Conservation (phyloP, 2,888 invertebrate species). For the Scaptomyza cyrtandrae region DNA sequence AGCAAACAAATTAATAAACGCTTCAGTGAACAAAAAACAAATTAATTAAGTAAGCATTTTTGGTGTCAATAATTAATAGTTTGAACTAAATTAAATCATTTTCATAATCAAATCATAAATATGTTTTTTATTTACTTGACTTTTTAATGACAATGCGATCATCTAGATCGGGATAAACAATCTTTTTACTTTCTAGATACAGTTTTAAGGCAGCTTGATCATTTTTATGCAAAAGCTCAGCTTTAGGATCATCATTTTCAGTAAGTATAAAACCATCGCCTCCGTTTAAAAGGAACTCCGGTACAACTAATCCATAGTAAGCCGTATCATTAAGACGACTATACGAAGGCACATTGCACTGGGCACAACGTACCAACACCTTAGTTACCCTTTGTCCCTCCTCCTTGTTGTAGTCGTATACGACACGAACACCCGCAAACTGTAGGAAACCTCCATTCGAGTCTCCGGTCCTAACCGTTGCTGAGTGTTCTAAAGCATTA, state of each 20-base stretch:
- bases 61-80: too few relatives aligned
- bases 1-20: background rate
- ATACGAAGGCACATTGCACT: slow-evolving; percentile 88
- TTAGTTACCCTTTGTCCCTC: slow-evolving; percentile 88
- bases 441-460: slow-evolving; percentile 92
- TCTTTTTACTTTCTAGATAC: slow-evolving; percentile 87
- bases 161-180: slow-evolving; percentile 88
- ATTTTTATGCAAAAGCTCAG: slow-evolving; percentile 83
- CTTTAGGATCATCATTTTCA: slow-evolving; percentile 43
- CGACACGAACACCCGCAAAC: slow-evolving; percentile 90
- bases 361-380: slow-evolving; percentile 88
- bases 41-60: background rate
- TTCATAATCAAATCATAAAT: background rate
- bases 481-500: slow-evolving; percentile 89
- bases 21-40: too few relatives aligned
- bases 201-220: slow-evolving; percentile 86
- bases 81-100: background rate
- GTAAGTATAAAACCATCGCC: slow-evolving; percentile 88
- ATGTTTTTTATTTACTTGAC: background rate
- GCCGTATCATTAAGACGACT: slow-evolving; percentile 85
- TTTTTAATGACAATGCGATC: slow-evolving; percentile 86
- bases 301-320: slow-evolving; percentile 89
- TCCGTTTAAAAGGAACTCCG: slow-evolving; percentile 88
- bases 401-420: slow-evolving; percentile 88
- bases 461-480: slow-evolving; percentile 85